Conservation (phyloP, 2,113 vertebrate genomes). For the Uropsilus gracilis region DNA sequence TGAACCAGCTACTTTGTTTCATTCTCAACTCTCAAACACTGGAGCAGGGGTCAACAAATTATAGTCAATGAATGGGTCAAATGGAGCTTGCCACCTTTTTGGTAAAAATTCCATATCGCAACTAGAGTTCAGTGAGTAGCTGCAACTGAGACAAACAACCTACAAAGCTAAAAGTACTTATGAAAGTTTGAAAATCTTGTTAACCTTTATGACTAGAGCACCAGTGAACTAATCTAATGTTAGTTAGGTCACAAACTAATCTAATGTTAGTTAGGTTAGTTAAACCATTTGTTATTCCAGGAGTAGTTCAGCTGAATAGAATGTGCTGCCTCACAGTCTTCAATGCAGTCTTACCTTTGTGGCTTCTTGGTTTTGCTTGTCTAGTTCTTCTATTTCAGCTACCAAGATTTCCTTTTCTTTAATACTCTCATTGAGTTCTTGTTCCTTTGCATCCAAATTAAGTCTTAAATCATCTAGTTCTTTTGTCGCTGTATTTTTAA, state of each 20-base stretch:
- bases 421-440: conserved; percentile 86
- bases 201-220: neutral
- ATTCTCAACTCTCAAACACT: conserved; percentile 30
- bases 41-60: neutral
- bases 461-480: conserved; percentile 86
- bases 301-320: neutral
- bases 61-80: neutral
- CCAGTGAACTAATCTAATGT: conserved; percentile 13
- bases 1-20: neutral
- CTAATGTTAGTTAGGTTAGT: too few relatives aligned
- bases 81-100: neutral
- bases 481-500: conserved; percentile 62
- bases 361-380: conserved; percentile 96
- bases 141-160: neutral
- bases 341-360: conserved; percentile 89
- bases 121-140: neutral
- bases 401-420: conserved; percentile 90
- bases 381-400: conserved; percentile 94
- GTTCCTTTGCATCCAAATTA: conserved; percentile 88
- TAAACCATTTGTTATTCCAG: neutral
- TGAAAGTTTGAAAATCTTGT: neutral
- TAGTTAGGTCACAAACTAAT: too few relatives aligned
- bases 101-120: neutral
- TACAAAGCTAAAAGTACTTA: neutral
- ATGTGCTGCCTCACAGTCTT: neutral